A percentile compares a stretch with the other conserved stretches of the same genome.
Evolutionary conservation across 2,113 vertebrate genomes (phyloP).

Genomic region (Pachycephala philippinensis): DNA sequence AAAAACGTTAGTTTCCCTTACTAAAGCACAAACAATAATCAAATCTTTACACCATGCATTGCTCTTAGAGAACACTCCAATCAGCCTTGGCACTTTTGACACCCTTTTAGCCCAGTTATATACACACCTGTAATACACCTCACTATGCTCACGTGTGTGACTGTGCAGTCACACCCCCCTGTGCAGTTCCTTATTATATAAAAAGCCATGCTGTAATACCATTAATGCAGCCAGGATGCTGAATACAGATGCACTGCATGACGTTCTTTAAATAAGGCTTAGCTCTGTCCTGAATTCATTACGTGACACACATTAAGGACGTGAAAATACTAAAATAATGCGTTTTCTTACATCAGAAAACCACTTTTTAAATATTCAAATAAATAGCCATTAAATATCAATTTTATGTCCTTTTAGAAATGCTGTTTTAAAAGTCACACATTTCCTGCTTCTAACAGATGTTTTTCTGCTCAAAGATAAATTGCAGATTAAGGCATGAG

Average conservation of each 20-base stretch:
- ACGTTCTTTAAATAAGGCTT: neutral
- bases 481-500: neutral
- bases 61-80: neutral
- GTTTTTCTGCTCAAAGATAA: neutral
- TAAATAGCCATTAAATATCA: slow-evolving; percentile 4
- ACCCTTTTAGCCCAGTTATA: neutral
- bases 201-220: neutral
- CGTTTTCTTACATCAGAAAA: neutral
- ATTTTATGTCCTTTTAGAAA: neutral
- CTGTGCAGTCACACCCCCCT: neutral
- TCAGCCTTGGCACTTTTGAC: neutral
- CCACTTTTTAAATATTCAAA: neutral
- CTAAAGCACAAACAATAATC: neutral
- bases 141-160: fast-evolving
- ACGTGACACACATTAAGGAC: neutral
- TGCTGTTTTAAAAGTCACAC: neutral
- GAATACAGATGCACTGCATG: neutral
- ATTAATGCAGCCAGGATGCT: neutral
- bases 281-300: neutral
- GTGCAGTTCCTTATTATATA: neutral
- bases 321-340: neutral
- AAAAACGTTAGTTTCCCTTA: neutral
- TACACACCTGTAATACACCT: neutral
- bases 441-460: neutral
- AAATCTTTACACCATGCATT: neutral